A percentile compares a stretch with the other conserved stretches of the same genome.
Evolutionary conservation across 2,797 vertebrate species (phyloP).

Genomic region (Lacerta viridis): DNA sequence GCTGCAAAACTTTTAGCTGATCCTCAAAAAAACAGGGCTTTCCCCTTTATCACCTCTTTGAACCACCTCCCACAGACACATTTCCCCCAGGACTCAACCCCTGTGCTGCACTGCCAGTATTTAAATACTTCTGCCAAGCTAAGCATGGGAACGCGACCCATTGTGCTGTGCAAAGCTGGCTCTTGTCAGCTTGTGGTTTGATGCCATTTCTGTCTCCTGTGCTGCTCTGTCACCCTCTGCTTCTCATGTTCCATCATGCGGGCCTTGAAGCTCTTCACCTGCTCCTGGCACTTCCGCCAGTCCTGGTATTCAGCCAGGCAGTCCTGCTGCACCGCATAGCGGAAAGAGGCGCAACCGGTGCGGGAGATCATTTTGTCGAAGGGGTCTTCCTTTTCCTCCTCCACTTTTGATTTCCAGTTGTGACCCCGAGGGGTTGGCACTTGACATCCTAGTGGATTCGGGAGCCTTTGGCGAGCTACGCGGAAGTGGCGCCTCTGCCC

Average conservation of each 20-base stretch:
- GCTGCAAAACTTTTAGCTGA: too few relatives aligned
- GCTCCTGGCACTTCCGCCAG: conserved; percentile 81
- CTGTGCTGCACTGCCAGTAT: background rate
- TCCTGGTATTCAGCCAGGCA: conserved; percentile 93
- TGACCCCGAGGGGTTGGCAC: conserved; percentile 79
- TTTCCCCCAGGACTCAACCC: background rate
- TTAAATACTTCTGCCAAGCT: background rate
- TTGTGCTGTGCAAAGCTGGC: too few relatives aligned
- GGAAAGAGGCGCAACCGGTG: conserved; percentile 88
- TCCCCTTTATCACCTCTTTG: background rate
- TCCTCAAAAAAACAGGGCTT: too few relatives aligned
- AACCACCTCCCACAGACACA: background rate
- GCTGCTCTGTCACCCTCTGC: conserved; percentile 75
- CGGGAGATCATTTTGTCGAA: conserved; percentile 88
- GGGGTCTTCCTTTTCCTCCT: conserved; percentile 86
- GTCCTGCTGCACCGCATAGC: conserved; percentile 88
- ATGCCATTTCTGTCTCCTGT: conserved; percentile 43
- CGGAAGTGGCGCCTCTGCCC: accelerated
- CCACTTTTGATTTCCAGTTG: conserved; percentile 64
- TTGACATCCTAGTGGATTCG: conserved; percentile 70
- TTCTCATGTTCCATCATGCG: conserved; percentile 89
- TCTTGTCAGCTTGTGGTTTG: conserved; percentile 53
- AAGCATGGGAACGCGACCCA: accelerated
- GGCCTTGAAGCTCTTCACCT: conserved; percentile 88
- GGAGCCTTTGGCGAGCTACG: too few relatives aligned